Base-by-base conservation (phyloP, 2,888 invertebrate species). In the Therioaphis trifolii region DNA sequence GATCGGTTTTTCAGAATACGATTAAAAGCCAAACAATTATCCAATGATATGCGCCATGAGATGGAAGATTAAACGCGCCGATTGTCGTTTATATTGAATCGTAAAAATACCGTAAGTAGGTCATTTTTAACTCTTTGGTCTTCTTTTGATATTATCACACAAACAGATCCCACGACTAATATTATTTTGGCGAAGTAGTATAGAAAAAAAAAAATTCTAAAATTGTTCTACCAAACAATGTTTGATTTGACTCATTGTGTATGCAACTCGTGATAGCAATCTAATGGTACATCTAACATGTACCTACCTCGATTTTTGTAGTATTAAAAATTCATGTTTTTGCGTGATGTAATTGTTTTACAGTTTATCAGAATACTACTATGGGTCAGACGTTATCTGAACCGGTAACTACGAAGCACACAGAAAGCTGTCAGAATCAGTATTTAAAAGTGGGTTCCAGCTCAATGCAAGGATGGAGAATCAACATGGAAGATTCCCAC, bases 401-500 rank as follows among this genome's bases (percentile, higher is more conserved):
- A 90, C 99, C 99, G 66, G 94, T 98, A 86, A 98, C 98, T 43
- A 92, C 93, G 86, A 96, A 95, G 90, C 94, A 95, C 88, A 94
- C 95, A 0, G 91, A 94, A 14, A 93, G 93, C 89, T 94, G 95
- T 87, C 93, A 94, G 88, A 94, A 95, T 88, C 89, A 91, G 43
- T 90, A 91, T 58, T 91, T 91, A 86, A 90, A 91, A 87, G 97
- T 99, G 7, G 99, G 97, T n/a, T 96, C 97, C 1, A 97, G 97
- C 27, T 97, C 96, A 88, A 99, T 99, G 99, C 99, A 99, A 90
- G 99, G 99, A 89, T 99, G 99, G 99, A 91, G 99, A 85, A 94
- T 98, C 84, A 96, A 96, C 86, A 99, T 99, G 99, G 99, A 99
- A 90, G 99, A 99, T 90, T 96, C 97, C 0, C 99, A 99, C 89